Evolutionary conservation across 1,140 invertebrate species (phyloP).

Genomic region (Euura saliciscinereae): DNA sequence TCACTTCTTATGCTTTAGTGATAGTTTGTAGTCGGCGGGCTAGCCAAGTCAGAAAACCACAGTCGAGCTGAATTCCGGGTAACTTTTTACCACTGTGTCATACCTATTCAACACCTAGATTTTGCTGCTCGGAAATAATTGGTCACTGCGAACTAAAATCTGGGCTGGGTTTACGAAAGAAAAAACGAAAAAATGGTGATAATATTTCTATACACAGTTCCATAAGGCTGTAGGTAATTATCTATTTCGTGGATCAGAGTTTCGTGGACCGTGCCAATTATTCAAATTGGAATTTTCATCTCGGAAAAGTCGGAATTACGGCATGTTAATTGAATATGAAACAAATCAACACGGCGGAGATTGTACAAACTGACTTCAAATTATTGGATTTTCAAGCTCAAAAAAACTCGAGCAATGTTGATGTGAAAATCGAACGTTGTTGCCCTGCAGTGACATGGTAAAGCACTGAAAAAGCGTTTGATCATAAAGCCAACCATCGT

Average conservation of each 20-base stretch:
- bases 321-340: not conserved
- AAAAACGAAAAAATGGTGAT: too few relatives aligned
- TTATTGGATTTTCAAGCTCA: not conserved
- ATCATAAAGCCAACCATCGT: not conserved
- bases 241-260: too few relatives aligned
- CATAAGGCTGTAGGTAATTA: too few relatives aligned
- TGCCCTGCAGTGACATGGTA: not conserved
- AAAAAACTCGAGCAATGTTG: not conserved
- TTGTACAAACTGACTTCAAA: not conserved
- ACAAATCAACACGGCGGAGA: not conserved
- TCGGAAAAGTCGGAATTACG: not conserved
- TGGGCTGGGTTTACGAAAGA: too few relatives aligned
- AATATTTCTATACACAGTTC: too few relatives aligned
- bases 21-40: not conserved
- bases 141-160: too few relatives aligned
- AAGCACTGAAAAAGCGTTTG: not conserved
- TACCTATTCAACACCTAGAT: not conserved
- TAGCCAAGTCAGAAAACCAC: not conserved
- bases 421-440: not conserved
- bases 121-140: not conserved
- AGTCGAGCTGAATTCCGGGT: not conserved
- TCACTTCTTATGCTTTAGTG: not conserved
- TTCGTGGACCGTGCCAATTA: too few relatives aligned
- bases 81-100: conserved; percentile 1
- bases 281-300: too few relatives aligned